Conservation (phyloP, 2,888 invertebrate genomes). For the Drosophila histrio region DNA sequence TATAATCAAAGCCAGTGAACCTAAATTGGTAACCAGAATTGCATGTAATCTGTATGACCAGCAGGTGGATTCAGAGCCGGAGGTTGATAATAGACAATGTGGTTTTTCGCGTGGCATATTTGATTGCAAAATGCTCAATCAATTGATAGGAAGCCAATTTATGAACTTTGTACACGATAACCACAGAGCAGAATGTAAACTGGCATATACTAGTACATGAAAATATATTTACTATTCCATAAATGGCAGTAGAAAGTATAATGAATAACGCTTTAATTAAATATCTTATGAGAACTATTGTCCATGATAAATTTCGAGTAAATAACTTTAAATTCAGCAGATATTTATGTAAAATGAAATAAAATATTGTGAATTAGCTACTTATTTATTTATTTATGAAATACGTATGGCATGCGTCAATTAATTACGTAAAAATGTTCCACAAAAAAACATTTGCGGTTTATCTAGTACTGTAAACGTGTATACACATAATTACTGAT, state of each 20-base stretch:
- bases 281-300: not conserved
- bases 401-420: constrained; percentile 28
- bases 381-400: constrained; percentile 25
- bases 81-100: constrained; percentile 4
- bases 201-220: not conserved
- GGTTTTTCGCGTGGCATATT: constrained; percentile 32
- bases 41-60: constrained; percentile 7
- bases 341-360: not conserved
- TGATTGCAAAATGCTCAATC: constrained; percentile 53
- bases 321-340: not conserved
- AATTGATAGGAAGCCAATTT: constrained; percentile 22
- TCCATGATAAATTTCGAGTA: not conserved
- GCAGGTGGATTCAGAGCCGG: not conserved
- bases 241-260: not conserved
- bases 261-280: not conserved
- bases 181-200: not conserved
- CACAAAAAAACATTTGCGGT: constrained; percentile 57
- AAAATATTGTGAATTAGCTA: not conserved
- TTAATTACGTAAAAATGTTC: constrained; percentile 52
- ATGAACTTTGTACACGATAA: constrained; percentile 3
- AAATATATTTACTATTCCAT: not conserved
- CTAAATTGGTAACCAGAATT: constrained; percentile 18
- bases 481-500: constrained; percentile 65
- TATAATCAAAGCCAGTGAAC: constrained; percentile 14
- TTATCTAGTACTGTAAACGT: constrained; percentile 36